Base-by-base conservation (phyloP, 2,113 vertebrate species). In the Tychaedon coryphoeus region DNA sequence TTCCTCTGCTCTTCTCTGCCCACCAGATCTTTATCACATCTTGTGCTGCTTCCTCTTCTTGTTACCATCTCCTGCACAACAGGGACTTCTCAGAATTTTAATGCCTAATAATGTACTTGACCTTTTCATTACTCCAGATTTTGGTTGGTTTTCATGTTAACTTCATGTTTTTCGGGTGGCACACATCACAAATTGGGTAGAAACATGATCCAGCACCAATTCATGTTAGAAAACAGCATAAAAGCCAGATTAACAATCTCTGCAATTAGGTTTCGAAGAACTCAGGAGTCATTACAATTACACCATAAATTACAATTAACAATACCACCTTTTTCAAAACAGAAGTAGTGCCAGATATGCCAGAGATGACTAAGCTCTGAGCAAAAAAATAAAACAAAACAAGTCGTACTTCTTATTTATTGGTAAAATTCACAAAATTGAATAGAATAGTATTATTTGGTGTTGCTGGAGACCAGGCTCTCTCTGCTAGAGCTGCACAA, bases 1-100 rank as follows among this genome's bases (percentile, higher is more conserved):
- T 97, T 98, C 97, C 97, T 97, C 96, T 56, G 79, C 74, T 95
- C 77, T 97, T 95, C 92, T 91, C 88, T 78, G 89, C 94, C 96
- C 91, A 77, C 72, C 83, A 98, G 97, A 98, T 98, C 78, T 76
- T 97, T 98, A 98, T 98, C 98, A 94, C 1, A 16, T 84, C 82
- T 94, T 83, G 92, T 38, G 73, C 97, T 91, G 90, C 96, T 98
- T 98, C 97, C 97, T 98, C 93, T 97, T 97, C 96, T 95, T 78
- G 94, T 96, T 96, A 97, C 61, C 2, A 82, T 66, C 97, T 96
- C 95, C 94, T 94, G 95, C 92, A 88, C 57, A 95, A 97, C 86
- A 95, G 95, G 91, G 92, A 97, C 93, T 97, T 97, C 96, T 96
- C 75, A 96, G 95, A 96, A 97, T 95, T 90, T 93, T 96, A 97